These are phyloP conservation scores for Ceratosolen solmsi DNA, from an alignment of 1,140 invertebrate species.

Conservation along the genomic window DNA sequence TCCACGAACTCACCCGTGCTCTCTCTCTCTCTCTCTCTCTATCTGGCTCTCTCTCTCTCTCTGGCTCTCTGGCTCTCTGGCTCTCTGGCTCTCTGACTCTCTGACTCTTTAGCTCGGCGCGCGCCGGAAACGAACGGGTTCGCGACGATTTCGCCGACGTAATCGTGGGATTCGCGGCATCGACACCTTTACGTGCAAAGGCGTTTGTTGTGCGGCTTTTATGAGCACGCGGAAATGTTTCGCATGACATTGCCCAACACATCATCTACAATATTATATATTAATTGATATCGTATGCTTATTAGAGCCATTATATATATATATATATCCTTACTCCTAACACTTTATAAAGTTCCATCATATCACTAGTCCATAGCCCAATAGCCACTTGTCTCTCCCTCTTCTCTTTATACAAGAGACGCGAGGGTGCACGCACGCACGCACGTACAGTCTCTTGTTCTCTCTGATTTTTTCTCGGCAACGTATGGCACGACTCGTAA, in stretches of 20 bases:
- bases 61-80: background rate
- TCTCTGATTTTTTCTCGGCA: slow-evolving; percentile 32
- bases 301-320: too few relatives aligned
- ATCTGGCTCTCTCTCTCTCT: background rate
- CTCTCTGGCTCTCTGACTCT: background rate
- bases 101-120: background rate
- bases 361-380: too few relatives aligned
- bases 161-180: background rate
- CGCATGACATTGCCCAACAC: too few relatives aligned
- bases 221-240: too few relatives aligned
- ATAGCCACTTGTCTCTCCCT: background rate
- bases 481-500: slow-evolving; percentile 19
- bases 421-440: background rate
- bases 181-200: too few relatives aligned
- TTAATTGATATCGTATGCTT: too few relatives aligned
- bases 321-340: too few relatives aligned
- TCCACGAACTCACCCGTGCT: background rate
- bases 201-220: too few relatives aligned
- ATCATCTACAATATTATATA: too few relatives aligned
- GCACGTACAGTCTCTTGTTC: slow-evolving; percentile 3
- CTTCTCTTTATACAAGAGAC: too few relatives aligned
- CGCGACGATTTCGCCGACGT: background rate
- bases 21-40: slow-evolving; percentile 16
- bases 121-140: slow-evolving; percentile 2
- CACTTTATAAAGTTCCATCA: too few relatives aligned